Evolutionary conservation across 2,888 invertebrate genomes (phyloP).

Genomic region (Arctia plantaginis): DNA sequence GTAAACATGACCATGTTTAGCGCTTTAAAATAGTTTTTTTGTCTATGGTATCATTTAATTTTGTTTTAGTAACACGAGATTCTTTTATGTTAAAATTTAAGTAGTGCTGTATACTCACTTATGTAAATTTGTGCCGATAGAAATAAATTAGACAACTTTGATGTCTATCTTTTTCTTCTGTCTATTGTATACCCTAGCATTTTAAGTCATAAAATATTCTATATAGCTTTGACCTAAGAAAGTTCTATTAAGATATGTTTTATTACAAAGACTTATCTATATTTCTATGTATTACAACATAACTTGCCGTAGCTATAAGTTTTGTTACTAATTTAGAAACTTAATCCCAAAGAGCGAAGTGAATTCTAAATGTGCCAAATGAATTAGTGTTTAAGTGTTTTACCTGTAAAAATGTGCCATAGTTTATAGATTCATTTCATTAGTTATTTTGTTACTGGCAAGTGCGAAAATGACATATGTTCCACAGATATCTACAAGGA

Average conservation of each 20-base stretch:
- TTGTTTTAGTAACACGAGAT: not conserved
- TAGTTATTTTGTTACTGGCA: not conserved
- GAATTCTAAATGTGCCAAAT: slow-evolving; percentile 83
- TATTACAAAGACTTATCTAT: not conserved
- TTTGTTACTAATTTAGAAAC: slow-evolving; percentile 25
- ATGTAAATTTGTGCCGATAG: not conserved
- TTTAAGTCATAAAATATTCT: not conserved
- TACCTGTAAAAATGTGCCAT: slow-evolving; percentile 35
- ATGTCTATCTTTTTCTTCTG: not conserved
- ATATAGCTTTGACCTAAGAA: not conserved
- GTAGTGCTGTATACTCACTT: not conserved
- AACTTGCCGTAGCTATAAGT: slow-evolving; percentile 16
- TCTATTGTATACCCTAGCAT: not conserved
- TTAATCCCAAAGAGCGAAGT: slow-evolving; percentile 70
- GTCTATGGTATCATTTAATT: not conserved
- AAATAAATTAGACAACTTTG: not conserved
- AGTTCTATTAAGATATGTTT: not conserved
- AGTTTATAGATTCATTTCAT: slow-evolving; percentile 17
- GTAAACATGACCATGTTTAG: not conserved
- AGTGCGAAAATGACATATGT: not conserved
- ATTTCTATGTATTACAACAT: not conserved
- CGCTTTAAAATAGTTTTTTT: not conserved
- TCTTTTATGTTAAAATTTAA: not conserved
- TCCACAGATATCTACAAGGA: not conserved
- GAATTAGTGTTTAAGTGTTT: slow-evolving; percentile 53